These are phyloP conservation scores for Tichodroma muraria DNA, from an alignment of 2,113 vertebrate genomes.

Conservation along the genomic window DNA sequence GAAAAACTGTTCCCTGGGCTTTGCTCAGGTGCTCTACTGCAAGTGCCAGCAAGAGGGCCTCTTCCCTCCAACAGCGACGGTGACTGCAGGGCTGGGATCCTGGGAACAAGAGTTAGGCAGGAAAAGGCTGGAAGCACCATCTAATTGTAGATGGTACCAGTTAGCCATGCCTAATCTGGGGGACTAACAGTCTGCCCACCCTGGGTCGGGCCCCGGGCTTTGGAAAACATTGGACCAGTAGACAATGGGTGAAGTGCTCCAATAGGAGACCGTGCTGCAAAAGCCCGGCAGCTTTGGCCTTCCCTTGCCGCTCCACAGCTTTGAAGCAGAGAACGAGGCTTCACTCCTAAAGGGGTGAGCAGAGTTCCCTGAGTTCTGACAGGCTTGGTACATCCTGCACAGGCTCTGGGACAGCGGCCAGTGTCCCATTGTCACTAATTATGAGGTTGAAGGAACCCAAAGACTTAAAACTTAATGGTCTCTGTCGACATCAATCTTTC, in stretches of 20 bases:
- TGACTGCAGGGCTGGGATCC: neutral
- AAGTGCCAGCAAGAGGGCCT: constrained; percentile 22
- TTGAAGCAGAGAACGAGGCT: neutral
- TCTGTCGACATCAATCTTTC: neutral
- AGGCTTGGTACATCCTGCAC: neutral
- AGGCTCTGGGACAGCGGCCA: neutral
- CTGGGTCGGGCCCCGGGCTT: neutral
- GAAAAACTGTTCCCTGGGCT: neutral
- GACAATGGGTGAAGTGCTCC: neutral
- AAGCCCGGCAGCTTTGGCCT: neutral
- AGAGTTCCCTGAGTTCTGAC: neutral
- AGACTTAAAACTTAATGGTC: neutral
- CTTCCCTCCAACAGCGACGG: neutral
- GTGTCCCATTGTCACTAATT: neutral
- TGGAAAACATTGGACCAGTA: neutral
- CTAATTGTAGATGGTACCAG: neutral
- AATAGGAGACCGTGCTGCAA: neutral
- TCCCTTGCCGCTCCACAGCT: neutral
- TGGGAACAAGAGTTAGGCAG: neutral
- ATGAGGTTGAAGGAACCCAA: neutral
- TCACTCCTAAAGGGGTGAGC: neutral
- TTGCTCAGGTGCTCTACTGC: neutral
- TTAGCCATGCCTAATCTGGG: neutral
- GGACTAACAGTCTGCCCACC: neutral
- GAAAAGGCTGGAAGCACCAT: neutral